These are phyloP conservation scores for Xyrauchen texanus DNA, from an alignment of 2,113 vertebrate genomes.

Conservation along the genomic window DNA sequence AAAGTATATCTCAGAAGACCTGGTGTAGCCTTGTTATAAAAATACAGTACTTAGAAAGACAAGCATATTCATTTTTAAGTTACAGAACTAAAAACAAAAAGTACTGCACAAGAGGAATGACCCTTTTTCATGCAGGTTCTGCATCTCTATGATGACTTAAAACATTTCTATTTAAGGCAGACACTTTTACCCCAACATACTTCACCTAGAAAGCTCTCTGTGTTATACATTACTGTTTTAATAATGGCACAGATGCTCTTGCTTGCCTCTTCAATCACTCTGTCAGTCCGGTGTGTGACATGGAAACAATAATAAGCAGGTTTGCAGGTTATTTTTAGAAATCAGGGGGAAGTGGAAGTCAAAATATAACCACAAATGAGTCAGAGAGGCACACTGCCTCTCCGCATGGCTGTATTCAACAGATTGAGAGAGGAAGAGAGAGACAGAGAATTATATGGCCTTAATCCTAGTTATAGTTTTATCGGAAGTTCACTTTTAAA, in stretches of 20 bases:
- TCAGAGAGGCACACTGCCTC: constrained; percentile 56
- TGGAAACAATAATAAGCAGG: constrained; percentile 51
- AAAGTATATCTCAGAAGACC: too few relatives aligned
- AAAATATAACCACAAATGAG: constrained; percentile 50
- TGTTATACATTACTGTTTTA: constrained; percentile 66
- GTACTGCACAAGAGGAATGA: too few relatives aligned
- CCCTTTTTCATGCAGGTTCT: too few relatives aligned
- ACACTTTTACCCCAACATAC: background rate
- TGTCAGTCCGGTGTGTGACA: constrained; percentile 57
- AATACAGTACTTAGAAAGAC: too few relatives aligned
- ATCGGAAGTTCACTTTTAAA: background rate
- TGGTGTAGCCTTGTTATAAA: too few relatives aligned
- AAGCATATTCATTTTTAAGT: too few relatives aligned
- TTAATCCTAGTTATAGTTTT: constrained; percentile 33
- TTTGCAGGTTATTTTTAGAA: constrained; percentile 61
- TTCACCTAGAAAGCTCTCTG: constrained; percentile 16
- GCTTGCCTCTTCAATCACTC: constrained; percentile 52
- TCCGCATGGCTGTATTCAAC: constrained; percentile 59
- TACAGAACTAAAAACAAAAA: too few relatives aligned
- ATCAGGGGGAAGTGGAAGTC: constrained; percentile 52
- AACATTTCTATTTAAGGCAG: too few relatives aligned
- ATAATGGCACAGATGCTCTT: constrained; percentile 58
- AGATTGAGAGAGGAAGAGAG: constrained; percentile 22
- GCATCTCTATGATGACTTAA: too few relatives aligned
- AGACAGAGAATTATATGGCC: constrained; percentile 41